Evolutionary conservation across 2,888 invertebrate species (phyloP).

Genomic region (Drosophila leonis): DNA sequence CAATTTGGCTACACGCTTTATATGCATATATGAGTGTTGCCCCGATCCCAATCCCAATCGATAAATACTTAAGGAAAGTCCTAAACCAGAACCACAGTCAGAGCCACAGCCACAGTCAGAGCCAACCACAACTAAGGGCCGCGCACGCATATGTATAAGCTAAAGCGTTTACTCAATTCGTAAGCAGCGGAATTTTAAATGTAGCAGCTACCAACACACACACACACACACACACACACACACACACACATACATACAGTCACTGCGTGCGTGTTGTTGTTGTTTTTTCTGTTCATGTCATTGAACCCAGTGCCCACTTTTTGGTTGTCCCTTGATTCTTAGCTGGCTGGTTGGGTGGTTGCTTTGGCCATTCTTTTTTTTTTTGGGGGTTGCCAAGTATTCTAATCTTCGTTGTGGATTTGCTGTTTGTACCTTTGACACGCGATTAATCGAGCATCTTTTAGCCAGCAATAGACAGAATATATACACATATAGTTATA

Average conservation of each 20-base stretch:
- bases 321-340: conserved; percentile 19
- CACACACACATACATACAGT: conserved; percentile 4
- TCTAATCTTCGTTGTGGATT: conserved; percentile 25
- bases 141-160: conserved; percentile 2
- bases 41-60: conserved; percentile 51
- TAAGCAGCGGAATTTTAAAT: conserved; percentile 39
- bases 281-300: conserved; percentile 44
- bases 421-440: conserved; percentile 31
- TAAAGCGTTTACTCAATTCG: conserved; percentile 32
- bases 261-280: conserved; percentile 5
- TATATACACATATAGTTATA: conserved; percentile 2
- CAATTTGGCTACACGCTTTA: conserved; percentile 34
- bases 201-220: conserved; percentile 15
- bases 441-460: conserved; percentile 31
- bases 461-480: neutral
- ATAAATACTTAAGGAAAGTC: conserved; percentile 59
- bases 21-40: conserved; percentile 33
- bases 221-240: neutral
- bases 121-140: neutral
- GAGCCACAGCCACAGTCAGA: neutral
- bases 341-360: conserved; percentile 22
- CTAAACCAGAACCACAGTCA: conserved; percentile 20
- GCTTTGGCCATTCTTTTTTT: conserved; percentile 4
- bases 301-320: conserved; percentile 52
- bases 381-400: conserved; percentile 23